Base-by-base conservation (phyloP, 2,797 vertebrate genomes). In the Pipistrellus kuhlii region DNA sequence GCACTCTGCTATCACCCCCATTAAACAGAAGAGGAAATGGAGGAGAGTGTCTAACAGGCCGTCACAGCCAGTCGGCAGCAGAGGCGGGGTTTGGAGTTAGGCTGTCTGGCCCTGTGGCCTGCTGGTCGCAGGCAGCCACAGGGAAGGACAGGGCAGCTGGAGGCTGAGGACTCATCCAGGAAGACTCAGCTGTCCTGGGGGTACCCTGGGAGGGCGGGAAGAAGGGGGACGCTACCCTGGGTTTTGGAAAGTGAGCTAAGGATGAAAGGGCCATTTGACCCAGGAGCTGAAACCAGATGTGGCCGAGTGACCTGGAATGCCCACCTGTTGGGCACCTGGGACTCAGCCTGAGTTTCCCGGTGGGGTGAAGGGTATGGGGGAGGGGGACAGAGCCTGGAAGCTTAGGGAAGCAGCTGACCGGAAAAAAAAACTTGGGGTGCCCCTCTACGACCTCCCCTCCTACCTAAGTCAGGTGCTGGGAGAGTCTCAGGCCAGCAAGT, bases 231-330 rank as follows among this genome's bases (percentile, higher is more conserved):
- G 51, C 75, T 91, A 46, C 57, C 57, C 27, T 57, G 64, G 92
- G 41, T 80, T 94, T 91, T 71, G 15, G 85, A 86, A 93, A 94
- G 80, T 80, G 48, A 92, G n/a, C 80, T 94, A 78, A 51, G 94
- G 96, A 97, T 96, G 96, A 96, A 96, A 97, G 68, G 71, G 85
- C 88, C 72, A 86, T 97, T 91, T 94, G 92, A 96, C 96, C 80
- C 75, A 90, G 3, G 93, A 96, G 93, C 85, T n/a, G 30, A 83
- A 94, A 92, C 90, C 93, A 96, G 96, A 94, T 96, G 96, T 92
- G 93, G 20, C n/a, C 4, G 8, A 0, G 20, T 35, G 13, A 8
- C 95, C 77, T 76, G 80, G 66, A 85, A 18, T 53, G 95, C 82
- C 75, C 95, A 96, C 97, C 97, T 97, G 97, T 78, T 94, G 86